Percentiles rank a stretch among this genome's conserved stretches.
phyloP scores from a whole-genome alignment of 2,888 invertebrate species.

The Drosophila bunnanda region DNA sequence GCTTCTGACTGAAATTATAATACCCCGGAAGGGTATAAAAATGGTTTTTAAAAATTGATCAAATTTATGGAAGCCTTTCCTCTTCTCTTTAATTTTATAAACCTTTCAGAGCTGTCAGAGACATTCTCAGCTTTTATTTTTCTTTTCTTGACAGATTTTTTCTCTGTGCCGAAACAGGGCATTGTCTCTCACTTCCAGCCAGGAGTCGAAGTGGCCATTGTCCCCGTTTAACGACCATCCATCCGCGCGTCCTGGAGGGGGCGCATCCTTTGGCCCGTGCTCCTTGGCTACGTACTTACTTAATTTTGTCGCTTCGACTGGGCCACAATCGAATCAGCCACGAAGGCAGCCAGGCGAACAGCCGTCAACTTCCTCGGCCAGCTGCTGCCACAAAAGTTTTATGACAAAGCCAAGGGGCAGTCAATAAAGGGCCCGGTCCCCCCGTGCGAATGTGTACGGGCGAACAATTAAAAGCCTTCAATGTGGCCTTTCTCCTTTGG shows the following conservation, averaged over 20 bases:
- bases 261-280: constrained; percentile 18
- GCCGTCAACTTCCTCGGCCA: constrained; percentile 46
- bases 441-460: constrained; percentile 12
- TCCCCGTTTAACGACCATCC: constrained; percentile 50
- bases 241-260: constrained; percentile 12
- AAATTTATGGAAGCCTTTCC: too few relatives aligned
- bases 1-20: too few relatives aligned
- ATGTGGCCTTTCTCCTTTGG: constrained; percentile 31
- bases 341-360: constrained; percentile 34
- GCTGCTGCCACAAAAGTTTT: constrained; percentile 45
- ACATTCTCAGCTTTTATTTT: neutral
- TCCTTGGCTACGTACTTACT: constrained; percentile 40
- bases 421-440: constrained; percentile 27
- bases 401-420: constrained; percentile 46
- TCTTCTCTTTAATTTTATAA: too few relatives aligned
- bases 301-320: constrained; percentile 43
- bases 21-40: too few relatives aligned
- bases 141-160: neutral
- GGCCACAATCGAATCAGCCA: constrained; percentile 46
- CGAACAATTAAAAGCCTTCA: constrained; percentile 45
- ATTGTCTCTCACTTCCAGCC: constrained; percentile 17
- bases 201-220: constrained; percentile 42
- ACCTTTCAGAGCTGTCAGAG: too few relatives aligned
- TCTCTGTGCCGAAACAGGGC: neutral
- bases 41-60: too few relatives aligned